These are phyloP conservation scores for Crotalus tigris DNA, from an alignment of 2,113 vertebrate genomes.

Conservation along the genomic window DNA sequence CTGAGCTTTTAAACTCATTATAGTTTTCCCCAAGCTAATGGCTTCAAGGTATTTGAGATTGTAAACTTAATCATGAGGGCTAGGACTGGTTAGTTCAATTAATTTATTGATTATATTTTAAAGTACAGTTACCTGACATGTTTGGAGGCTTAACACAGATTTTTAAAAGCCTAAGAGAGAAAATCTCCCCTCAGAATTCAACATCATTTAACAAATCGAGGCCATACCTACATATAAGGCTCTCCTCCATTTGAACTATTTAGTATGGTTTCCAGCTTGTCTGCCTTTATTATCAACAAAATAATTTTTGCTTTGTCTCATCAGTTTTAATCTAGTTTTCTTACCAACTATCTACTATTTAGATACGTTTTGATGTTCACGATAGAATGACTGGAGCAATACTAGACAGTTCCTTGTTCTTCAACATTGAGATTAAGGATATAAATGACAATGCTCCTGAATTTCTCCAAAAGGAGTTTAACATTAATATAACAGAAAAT, in stretches of 20 bases:
- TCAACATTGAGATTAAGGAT: conserved; percentile 74
- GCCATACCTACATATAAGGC: not conserved
- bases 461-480: conserved; percentile 53
- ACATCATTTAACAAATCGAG: not conserved
- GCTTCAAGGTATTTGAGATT: not conserved
- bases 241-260: not conserved
- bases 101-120: not conserved
- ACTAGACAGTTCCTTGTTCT: conserved; percentile 71
- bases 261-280: not conserved
- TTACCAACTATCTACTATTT: not conserved
- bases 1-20: not conserved
- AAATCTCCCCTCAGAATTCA: not conserved
- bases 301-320: not conserved
- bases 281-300: not conserved
- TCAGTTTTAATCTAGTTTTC: not conserved
- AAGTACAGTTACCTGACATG: not conserved
- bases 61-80: not conserved
- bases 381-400: accelerated
- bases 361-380: conserved; percentile 74
- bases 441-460: conserved; percentile 77
- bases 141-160: not conserved
- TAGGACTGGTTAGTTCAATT: not conserved
- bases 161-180: not conserved
- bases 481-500: conserved; percentile 58
- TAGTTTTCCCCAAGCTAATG: not conserved